Percentiles rank a stretch among this genome's conserved stretches.
These are phyloP conservation scores for Scophthalmus maximus DNA, from an alignment of 2,113 vertebrate species.

Conservation along the genomic window DNA sequence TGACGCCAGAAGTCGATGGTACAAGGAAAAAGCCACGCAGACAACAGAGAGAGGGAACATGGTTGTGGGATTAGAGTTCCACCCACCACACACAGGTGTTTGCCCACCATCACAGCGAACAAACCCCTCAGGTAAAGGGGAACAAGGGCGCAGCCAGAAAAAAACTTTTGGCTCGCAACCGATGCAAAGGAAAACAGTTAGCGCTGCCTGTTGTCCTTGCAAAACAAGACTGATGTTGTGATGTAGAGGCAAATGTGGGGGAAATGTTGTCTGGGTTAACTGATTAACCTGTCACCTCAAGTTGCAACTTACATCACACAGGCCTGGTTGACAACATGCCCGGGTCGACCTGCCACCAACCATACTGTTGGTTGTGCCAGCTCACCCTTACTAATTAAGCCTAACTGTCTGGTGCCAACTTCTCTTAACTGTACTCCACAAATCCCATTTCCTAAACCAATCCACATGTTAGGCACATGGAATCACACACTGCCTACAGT, in stretches of 20 bases:
- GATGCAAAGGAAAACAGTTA: slow-evolving; percentile 69
- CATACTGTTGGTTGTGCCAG: slow-evolving; percentile 18
- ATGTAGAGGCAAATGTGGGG: slow-evolving; percentile 39
- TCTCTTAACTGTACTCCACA: background rate
- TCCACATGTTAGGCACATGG: background rate
- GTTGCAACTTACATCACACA: slow-evolving; percentile 57
- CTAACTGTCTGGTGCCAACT: slow-evolving; percentile 18
- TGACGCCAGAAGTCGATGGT: slow-evolving; percentile 53
- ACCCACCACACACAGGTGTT: slow-evolving; percentile 74
- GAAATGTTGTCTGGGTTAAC: slow-evolving; percentile 46
- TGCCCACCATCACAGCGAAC: slow-evolving; percentile 52
- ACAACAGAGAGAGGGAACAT: slow-evolving; percentile 27
- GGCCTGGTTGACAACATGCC: slow-evolving; percentile 49
- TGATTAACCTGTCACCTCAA: slow-evolving; percentile 66
- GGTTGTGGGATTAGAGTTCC: slow-evolving; percentile 38
- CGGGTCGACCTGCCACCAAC: slow-evolving; percentile 11
- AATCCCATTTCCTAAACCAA: background rate
- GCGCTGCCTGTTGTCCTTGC: slow-evolving; percentile 39
- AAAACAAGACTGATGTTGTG: slow-evolving; percentile 44
- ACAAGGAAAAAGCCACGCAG: slow-evolving; percentile 25
- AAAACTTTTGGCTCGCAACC: slow-evolving; percentile 56
- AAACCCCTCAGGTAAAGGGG: slow-evolving; percentile 62
- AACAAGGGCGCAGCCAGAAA: slow-evolving; percentile 61
- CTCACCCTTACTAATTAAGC: slow-evolving; percentile 47
- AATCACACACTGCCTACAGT: background rate